Base-by-base conservation (phyloP, 2,113 vertebrate species). In the Calidris pygmaea region DNA sequence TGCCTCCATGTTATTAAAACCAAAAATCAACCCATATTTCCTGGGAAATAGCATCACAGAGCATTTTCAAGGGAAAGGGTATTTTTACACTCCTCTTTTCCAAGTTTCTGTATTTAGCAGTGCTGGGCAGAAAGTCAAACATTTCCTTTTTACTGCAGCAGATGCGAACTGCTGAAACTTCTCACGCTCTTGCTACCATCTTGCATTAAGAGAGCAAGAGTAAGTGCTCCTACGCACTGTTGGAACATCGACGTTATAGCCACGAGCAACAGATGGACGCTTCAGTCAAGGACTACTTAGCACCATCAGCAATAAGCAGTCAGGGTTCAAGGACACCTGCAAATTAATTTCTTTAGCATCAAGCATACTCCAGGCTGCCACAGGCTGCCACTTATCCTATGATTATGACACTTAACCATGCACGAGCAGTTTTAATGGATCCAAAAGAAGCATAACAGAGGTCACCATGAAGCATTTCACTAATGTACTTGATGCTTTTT, bases 61-160 rank as follows among this genome's bases (percentile, higher is more conserved):
- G 27, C 55, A 68, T 94, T 93, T 96, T 96, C 94, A 94, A 94
- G 93, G 87, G 94, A 96, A 96, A 75, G 88, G n/a, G 47, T 92
- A 94, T 96, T 96, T 97, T 95, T 90, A 73, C 50, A 71, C 73
- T 39, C 88, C 35, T 78, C 0, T 91, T 94, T 94, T 92, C 85
- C 66, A 68, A 68, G 86, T 88, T 90, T 79, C 94, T 93, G 74
- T 95, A 93, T 96, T 97, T 97, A 96, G 91, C 89, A 93, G 19
- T 18, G 70, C 92, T 85, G 91, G 95, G 94, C 96, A 97, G 75
- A 81, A 92, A 96, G 91, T 96, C 96, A 96, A 96, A 96, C 96
- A 94, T 97, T 96, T 95, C 78, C 72, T 87, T 75, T 93, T 52
- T 53, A 30, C 79, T 74, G 70, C 48, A 89, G 86, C 94, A 93